Percentiles rank a stretch among this genome's conserved stretches.
phyloP scores from a whole-genome alignment of 2,797 vertebrate species.

The Argyrosomus regius region DNA sequence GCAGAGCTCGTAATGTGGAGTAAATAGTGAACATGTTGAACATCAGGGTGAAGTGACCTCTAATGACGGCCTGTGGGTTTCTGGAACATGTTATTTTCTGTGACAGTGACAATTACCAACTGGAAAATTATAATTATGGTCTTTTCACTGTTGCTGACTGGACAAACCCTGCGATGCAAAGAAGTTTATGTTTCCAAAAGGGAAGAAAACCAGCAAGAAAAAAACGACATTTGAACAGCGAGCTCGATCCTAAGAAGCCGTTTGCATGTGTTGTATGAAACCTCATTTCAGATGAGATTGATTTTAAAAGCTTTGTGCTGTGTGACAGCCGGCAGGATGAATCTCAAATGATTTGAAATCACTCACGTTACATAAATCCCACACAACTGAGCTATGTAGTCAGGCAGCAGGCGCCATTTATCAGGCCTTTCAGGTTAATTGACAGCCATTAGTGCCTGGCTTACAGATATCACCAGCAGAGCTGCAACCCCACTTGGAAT shows the following conservation, averaged over 20 bases:
- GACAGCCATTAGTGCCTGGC: background rate
- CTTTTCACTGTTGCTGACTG: background rate
- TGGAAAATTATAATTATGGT: background rate
- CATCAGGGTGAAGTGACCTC: background rate
- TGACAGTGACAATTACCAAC: background rate
- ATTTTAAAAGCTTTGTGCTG: slow-evolving; percentile 2
- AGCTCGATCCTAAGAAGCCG: background rate
- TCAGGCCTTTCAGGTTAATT: background rate
- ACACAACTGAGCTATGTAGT: background rate
- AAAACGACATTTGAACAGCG: background rate
- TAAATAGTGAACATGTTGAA: background rate
- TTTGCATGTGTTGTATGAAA: slow-evolving; percentile 1
- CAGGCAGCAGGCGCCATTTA: background rate
- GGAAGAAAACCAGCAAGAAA: background rate
- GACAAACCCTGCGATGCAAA: background rate
- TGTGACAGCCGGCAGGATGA: background rate
- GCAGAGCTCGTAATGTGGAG: background rate
- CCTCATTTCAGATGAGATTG: background rate
- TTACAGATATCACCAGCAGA: background rate
- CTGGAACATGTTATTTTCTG: background rate
- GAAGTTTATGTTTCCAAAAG: background rate
- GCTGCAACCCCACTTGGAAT: background rate
- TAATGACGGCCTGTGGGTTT: background rate
- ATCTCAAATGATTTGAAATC: slow-evolving; percentile 2
- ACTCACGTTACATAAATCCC: slow-evolving; percentile 5